phyloP scores from a whole-genome alignment of 2,797 vertebrate genomes.

The Morelia viridis region DNA sequence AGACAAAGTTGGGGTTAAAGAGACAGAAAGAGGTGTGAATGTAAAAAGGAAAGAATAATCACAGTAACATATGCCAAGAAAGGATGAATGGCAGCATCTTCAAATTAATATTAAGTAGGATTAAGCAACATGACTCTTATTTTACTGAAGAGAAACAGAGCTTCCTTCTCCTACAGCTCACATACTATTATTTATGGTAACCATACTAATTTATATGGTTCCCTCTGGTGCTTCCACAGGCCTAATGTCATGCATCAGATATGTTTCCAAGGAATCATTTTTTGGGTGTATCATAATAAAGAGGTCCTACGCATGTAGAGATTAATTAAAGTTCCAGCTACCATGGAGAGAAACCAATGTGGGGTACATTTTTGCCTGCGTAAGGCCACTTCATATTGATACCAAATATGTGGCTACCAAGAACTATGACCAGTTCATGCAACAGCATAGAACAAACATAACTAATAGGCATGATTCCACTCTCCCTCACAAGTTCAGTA shows the following conservation, averaged over 20 bases:
- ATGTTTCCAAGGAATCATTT: neutral
- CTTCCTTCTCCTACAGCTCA: neutral
- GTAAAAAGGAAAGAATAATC: constrained; percentile 1
- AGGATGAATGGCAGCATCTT: neutral
- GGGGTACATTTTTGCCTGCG: neutral
- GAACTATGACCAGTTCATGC: neutral
- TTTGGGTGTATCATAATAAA: neutral
- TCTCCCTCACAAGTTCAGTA: neutral
- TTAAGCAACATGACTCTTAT: neutral
- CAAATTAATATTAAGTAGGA: constrained; percentile 1
- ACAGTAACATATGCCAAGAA: neutral
- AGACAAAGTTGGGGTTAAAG: neutral
- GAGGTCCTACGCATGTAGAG: neutral
- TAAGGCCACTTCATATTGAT: neutral
- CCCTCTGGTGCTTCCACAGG: neutral
- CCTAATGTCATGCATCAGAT: neutral
- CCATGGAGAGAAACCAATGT: neutral
- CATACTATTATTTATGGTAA: neutral
- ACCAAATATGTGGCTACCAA: too few species aligned
- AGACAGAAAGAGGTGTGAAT: neutral
- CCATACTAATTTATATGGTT: neutral
- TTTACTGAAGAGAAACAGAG: neutral
- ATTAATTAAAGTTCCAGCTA: neutral
- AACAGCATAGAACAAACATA: neutral
- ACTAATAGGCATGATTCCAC: neutral